Evolutionary conservation across 2,888 invertebrate genomes (phyloP).

Genomic region (Noctua janthina): DNA sequence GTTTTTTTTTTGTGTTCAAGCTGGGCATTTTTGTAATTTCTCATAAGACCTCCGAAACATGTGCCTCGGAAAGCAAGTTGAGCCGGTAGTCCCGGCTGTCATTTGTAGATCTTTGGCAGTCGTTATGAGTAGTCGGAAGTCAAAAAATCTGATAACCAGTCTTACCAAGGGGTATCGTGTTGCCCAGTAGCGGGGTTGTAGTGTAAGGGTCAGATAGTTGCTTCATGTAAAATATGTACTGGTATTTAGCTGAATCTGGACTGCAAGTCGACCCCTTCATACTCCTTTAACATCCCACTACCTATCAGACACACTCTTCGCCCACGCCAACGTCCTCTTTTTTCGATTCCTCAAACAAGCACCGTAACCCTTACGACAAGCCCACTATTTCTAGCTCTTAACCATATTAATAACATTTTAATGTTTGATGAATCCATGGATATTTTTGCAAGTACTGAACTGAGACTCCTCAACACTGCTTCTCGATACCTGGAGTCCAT

Average conservation of each 20-base stretch:
- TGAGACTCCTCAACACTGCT: too few species aligned
- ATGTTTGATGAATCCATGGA: too few species aligned
- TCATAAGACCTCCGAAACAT: not conserved
- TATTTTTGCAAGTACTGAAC: too few species aligned
- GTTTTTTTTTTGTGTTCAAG: not conserved
- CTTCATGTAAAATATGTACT: not conserved
- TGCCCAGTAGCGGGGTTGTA: not conserved
- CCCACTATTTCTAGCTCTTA: too few species aligned
- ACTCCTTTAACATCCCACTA: too few species aligned
- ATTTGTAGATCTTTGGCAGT: not conserved
- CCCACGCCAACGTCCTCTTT: too few species aligned
- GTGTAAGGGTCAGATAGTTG: not conserved
- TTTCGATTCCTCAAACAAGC: too few species aligned
- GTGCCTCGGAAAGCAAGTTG: not conserved
- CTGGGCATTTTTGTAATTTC: not conserved
- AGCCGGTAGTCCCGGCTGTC: not conserved
- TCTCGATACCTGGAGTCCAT: too few species aligned
- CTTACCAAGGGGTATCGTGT: not conserved
- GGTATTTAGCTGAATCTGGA: not conserved
- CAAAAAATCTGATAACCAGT: not conserved
- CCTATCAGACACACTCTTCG: too few species aligned
- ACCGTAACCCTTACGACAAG: too few species aligned
- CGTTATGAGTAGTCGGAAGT: not conserved
- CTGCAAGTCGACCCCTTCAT: not conserved
- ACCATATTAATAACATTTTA: too few species aligned